A percentile compares a stretch with the other conserved stretches of the same genome.
phyloP scores from a whole-genome alignment of 2,888 invertebrate species.

The Platyscelio sp. region DNA sequence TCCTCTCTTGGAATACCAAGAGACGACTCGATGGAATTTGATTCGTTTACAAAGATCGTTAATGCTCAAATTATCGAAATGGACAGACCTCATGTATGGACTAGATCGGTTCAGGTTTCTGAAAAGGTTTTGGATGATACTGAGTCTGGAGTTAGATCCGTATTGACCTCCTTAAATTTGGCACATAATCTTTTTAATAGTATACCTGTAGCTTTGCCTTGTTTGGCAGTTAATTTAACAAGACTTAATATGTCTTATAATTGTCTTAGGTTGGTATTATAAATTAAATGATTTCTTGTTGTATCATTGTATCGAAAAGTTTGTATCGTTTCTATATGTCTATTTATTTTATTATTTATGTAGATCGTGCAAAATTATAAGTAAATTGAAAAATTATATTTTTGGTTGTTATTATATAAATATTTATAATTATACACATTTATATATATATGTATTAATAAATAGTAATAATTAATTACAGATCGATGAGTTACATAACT shows the following conservation, averaged over 20 bases:
- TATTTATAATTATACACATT: too few relatives aligned
- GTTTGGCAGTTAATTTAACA: slow-evolving; percentile 94
- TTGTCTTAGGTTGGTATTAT: slow-evolving; percentile 85
- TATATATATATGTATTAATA: too few relatives aligned
- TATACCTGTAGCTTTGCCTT: slow-evolving; percentile 95
- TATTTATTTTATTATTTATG: too few relatives aligned
- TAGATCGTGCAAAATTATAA: too few relatives aligned
- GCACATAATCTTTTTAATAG: slow-evolving; percentile 96
- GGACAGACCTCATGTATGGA: slow-evolving; percentile 93
- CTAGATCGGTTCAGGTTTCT: slow-evolving; percentile 88
- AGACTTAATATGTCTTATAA: slow-evolving; percentile 97
- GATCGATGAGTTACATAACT: slow-evolving; percentile 88
- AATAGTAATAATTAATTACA: too few relatives aligned
- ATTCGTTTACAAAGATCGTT: slow-evolving; percentile 83
- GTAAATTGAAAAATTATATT: too few relatives aligned
- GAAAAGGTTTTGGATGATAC: slow-evolving; percentile 88
- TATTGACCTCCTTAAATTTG: slow-evolving; percentile 92
- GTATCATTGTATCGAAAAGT: too few relatives aligned
- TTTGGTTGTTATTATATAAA: too few relatives aligned
- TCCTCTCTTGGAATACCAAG: slow-evolving; percentile 79
- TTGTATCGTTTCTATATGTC: too few relatives aligned
- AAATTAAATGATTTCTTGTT: background rate
- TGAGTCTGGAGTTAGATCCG: slow-evolving; percentile 88
- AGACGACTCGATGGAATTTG: slow-evolving; percentile 82
- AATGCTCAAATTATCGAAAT: slow-evolving; percentile 87